phyloP scores from a whole-genome alignment of 2,888 invertebrate species.

The Aphelenchoides bicaudatus region DNA sequence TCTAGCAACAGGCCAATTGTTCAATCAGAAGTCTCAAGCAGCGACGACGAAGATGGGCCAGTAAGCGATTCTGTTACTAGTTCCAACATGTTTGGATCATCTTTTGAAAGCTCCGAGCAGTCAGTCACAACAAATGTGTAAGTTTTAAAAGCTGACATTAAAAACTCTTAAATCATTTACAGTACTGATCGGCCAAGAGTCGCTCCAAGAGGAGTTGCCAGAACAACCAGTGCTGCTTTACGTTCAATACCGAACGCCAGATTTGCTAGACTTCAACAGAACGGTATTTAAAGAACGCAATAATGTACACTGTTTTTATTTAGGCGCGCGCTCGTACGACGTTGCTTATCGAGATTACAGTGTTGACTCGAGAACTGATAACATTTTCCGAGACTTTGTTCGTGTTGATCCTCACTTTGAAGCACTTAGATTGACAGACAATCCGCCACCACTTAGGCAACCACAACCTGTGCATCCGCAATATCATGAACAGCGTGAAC shows the following conservation, averaged over 20 bases:
- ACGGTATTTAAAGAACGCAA: neutral
- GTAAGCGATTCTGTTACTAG: neutral
- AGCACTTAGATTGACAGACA: neutral
- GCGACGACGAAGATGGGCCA: neutral
- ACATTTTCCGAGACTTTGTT: constrained; percentile 30
- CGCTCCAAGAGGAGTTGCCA: constrained; percentile 3
- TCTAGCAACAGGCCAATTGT: neutral
- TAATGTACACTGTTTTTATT: neutral
- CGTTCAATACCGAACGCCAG: neutral
- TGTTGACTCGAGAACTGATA: constrained; percentile 27
- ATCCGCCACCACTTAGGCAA: neutral
- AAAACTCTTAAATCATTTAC: neutral
- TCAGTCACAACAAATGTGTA: neutral
- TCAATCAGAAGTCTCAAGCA: neutral
- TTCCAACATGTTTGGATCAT: constrained; percentile 8
- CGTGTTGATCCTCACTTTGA: constrained; percentile 30
- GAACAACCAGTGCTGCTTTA: constrained; percentile 1
- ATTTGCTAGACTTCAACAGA: constrained; percentile 6
- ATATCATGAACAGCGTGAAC: neutral
- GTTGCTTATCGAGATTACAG: constrained; percentile 28
- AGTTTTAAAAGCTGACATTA: neutral
- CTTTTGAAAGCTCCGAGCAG: constrained; percentile 21
- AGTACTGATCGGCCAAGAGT: neutral
- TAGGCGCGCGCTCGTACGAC: constrained; percentile 23
- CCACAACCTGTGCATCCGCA: neutral